Evolutionary conservation across 2,797 vertebrate genomes (phyloP).

Genomic region (Micrastur ruficollis): DNA sequence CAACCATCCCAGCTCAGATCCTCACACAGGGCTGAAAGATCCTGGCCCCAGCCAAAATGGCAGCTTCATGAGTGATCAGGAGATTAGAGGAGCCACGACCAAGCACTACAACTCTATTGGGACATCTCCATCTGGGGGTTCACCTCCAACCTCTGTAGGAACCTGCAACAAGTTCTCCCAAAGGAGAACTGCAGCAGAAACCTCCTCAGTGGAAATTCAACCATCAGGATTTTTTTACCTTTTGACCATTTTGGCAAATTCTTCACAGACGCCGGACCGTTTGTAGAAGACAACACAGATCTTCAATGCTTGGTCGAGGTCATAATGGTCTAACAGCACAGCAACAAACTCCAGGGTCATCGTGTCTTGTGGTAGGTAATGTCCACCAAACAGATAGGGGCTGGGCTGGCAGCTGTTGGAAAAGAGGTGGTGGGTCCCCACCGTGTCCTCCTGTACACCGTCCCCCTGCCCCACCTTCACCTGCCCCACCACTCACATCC

Average conservation of each 20-base stretch:
- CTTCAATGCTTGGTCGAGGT: rapidly evolving
- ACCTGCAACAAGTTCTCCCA: background rate
- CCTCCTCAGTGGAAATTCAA: too few relatives aligned
- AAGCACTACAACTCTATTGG: too few relatives aligned
- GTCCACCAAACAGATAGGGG: background rate
- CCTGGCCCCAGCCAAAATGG: background rate
- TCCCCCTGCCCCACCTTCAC: background rate
- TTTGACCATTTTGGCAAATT: background rate
- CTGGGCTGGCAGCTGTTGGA: background rate
- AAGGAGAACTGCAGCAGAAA: background rate
- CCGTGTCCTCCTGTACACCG: rapidly evolving
- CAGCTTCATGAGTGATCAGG: background rate
- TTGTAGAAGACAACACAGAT: background rate
- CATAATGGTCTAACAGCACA: background rate
- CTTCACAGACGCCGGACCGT: rapidly evolving
- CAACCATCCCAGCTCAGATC: background rate
- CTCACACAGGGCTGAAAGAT: background rate
- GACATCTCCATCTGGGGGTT: background rate
- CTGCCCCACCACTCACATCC: background rate
- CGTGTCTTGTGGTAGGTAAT: rapidly evolving
- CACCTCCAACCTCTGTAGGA: background rate
- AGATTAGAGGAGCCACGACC: background rate
- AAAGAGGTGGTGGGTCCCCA: background rate
- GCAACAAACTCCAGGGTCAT: background rate
- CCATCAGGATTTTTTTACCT: background rate